Conservation (phyloP, 2,888 invertebrate genomes). For the Auanema sp. region DNA sequence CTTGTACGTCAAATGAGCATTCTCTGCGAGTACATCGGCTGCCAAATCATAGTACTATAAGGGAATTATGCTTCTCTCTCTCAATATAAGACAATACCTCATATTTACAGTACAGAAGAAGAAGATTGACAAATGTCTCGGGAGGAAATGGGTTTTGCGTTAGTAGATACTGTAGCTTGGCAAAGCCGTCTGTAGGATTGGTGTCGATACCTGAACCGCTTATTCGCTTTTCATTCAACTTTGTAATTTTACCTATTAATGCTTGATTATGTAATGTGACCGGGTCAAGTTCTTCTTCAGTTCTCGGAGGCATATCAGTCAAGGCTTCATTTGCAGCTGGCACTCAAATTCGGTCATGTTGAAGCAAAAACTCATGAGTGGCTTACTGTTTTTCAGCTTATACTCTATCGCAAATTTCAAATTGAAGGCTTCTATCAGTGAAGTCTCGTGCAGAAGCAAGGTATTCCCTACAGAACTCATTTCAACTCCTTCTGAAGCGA, state of each 20-base stretch:
- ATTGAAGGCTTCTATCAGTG: conserved; percentile 95
- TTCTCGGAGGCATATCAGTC: conserved; percentile 73
- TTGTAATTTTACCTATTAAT: conserved; percentile 64
- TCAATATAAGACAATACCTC: conserved; percentile 72
- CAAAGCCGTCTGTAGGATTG: conserved; percentile 86
- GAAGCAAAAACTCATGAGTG: background rate
- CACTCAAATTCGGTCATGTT: conserved; percentile 28
- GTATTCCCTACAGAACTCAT: conserved; percentile 95
- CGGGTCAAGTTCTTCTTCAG: conserved; percentile 94
- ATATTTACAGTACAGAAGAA: conserved; percentile 91
- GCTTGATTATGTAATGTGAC: conserved; percentile 91
- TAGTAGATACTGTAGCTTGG: conserved; percentile 87
- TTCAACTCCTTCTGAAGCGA: conserved; percentile 71
- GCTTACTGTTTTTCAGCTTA: conserved; percentile 79
- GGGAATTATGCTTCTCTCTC: too few relatives aligned
- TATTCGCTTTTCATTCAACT: too few relatives aligned
- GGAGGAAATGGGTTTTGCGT: conserved; percentile 95
- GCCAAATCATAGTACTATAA: conserved; percentile 75
- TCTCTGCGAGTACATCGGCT: conserved; percentile 77
- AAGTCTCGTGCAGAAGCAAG: conserved; percentile 87
- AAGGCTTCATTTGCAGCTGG: conserved; percentile 65
- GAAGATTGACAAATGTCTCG: conserved; percentile 92
- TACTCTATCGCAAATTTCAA: conserved; percentile 97
- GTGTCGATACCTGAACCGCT: conserved; percentile 81
- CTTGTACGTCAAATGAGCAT: conserved; percentile 22